Evolutionary conservation across 2,113 vertebrate genomes (phyloP).

Genomic region (Rutilus rutilus): DNA sequence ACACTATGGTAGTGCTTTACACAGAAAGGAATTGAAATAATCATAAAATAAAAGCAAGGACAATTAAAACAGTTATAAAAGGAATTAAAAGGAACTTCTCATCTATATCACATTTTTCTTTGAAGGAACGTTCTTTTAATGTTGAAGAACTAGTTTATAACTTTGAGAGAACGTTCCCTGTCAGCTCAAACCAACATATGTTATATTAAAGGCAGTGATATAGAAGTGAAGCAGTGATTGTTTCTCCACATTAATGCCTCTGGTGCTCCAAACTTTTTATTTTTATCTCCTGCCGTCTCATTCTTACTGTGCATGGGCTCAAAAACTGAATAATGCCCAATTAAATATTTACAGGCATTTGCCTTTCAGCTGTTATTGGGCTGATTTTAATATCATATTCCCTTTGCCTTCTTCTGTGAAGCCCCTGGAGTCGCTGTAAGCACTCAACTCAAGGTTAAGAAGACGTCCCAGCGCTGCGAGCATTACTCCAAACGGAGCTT

Average conservation of each 20-base stretch:
- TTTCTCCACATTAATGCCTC: constrained; percentile 50
- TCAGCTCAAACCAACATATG: background rate
- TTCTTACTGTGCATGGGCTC: background rate
- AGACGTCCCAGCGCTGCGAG: constrained; percentile 11
- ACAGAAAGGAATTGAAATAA: too few species aligned
- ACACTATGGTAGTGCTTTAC: too few species aligned
- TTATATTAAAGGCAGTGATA: constrained; percentile 56
- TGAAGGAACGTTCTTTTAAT: too few species aligned
- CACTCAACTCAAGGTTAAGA: constrained; percentile 32
- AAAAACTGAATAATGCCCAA: constrained; percentile 48
- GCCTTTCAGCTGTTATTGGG: constrained; percentile 46
- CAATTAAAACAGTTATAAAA: too few species aligned
- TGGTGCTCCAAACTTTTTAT: constrained; percentile 43
- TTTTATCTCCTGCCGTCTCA: constrained; percentile 44
- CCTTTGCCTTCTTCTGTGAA: background rate
- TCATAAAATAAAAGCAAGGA: too few species aligned
- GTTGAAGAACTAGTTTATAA: background rate
- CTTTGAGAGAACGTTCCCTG: background rate
- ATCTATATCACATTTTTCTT: too few species aligned
- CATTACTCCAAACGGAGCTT: constrained; percentile 1
- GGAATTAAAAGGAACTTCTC: too few species aligned
- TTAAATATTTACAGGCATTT: constrained; percentile 50
- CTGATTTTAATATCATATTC: constrained; percentile 8
- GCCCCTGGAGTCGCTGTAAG: constrained; percentile 48
- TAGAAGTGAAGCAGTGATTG: constrained; percentile 27